A percentile compares a stretch with the other conserved stretches of the same genome.
These are phyloP conservation scores for Apantesis nais DNA, from an alignment of 2,888 invertebrate species.

Conservation along the genomic window DNA sequence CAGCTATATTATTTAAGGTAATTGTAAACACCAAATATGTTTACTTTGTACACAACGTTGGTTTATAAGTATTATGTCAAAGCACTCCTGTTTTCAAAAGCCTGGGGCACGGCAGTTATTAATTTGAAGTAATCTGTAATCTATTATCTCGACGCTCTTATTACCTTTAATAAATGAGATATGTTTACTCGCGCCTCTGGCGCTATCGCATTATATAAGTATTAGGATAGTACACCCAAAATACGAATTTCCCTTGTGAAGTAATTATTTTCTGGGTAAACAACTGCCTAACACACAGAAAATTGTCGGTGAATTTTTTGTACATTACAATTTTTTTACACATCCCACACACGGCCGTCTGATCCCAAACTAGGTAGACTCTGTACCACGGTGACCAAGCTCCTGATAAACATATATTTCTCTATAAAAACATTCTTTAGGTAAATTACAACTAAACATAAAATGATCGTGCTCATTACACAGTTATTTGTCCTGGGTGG, in stretches of 20 bases:
- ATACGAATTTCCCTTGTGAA: not conserved
- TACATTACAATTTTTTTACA: not conserved
- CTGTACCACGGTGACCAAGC: not conserved
- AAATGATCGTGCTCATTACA: too few relatives aligned
- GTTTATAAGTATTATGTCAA: not conserved
- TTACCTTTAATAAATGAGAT: constrained; percentile 44
- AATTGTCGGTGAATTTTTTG: not conserved
- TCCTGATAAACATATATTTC: too few relatives aligned
- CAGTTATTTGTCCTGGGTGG: not conserved
- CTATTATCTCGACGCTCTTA: constrained; percentile 47
- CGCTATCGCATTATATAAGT: constrained; percentile 27
- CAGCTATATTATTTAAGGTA: not conserved
- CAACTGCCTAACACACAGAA: not conserved
- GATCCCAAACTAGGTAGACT: not conserved
- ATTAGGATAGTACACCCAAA: constrained; percentile 8
- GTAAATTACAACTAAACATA: not conserved
- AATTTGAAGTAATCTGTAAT: constrained; percentile 51
- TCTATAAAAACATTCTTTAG: too few relatives aligned
- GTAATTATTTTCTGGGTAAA: not conserved
- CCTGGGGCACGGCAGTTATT: constrained; percentile 33
- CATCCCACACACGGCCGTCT: not conserved
- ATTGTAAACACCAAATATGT: not conserved
- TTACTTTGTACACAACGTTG: not conserved
- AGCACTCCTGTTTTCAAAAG: not conserved
- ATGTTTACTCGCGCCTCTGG: constrained; percentile 31